These are phyloP conservation scores for Microhierax caerulescens DNA, from an alignment of 2,797 vertebrate genomes.

Conservation along the genomic window DNA sequence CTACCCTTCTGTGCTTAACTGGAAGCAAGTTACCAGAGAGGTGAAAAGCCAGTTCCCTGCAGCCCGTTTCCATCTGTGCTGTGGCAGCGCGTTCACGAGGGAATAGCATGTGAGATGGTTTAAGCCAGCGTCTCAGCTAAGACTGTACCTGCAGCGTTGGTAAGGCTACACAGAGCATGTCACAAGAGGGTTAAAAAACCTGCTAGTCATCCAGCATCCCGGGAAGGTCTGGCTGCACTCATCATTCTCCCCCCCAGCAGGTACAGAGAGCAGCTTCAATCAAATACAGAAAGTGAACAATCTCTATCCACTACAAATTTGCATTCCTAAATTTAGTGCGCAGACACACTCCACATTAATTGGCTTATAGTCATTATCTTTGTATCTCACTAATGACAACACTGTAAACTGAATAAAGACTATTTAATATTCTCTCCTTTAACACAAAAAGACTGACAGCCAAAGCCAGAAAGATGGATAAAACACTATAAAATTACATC, in stretches of 20 bases:
- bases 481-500: conserved; percentile 69
- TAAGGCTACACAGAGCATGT: neutral
- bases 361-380: conserved; percentile 38
- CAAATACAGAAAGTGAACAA: neutral
- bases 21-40: neutral
- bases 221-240: neutral
- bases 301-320: neutral
- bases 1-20: neutral
- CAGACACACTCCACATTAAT: neutral
- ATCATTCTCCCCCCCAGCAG: neutral
- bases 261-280: neutral
- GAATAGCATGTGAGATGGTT: rapidly evolving
- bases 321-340: neutral
- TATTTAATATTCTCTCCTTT: conserved; percentile 63
- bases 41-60: neutral
- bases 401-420: conserved; percentile 48
- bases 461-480: conserved; percentile 71
- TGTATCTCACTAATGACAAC: conserved; percentile 43
- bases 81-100: neutral
- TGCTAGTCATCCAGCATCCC: neutral
- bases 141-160: neutral
- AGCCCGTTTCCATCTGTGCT: neutral
- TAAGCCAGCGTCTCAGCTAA: neutral
- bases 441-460: conserved; percentile 68
- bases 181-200: neutral